phyloP scores from a whole-genome alignment of 2,113 vertebrate species.

The Cyphomyrus discorhynchus region DNA sequence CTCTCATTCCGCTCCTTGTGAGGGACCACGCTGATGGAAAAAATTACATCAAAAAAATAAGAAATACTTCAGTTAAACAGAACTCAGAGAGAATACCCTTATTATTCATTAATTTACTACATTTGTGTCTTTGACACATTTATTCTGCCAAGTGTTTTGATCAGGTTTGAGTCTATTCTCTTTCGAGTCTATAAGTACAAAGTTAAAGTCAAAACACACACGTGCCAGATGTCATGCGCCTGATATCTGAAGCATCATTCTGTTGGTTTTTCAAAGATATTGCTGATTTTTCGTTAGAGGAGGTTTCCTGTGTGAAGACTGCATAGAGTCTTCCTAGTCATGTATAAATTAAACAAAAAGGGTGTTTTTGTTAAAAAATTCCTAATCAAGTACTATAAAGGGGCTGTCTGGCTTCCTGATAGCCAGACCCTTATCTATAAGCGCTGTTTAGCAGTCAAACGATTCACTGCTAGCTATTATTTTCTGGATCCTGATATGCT shows the following conservation, averaged over 20 bases:
- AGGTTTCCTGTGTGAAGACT: neutral
- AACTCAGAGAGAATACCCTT: neutral
- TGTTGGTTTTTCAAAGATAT: neutral
- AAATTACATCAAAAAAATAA: conserved; percentile 39
- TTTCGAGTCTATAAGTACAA: neutral
- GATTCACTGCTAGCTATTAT: neutral
- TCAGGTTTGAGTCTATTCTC: neutral
- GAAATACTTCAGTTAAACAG: neutral
- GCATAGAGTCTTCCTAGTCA: neutral
- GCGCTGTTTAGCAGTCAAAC: neutral
- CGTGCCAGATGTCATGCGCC: neutral
- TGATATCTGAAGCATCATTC: neutral
- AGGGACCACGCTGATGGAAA: conserved; percentile 47
- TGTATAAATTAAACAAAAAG: neutral
- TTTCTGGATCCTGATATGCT: neutral
- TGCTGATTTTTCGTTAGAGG: neutral
- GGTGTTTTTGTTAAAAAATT: neutral
- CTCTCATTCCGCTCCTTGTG: conserved; percentile 33
- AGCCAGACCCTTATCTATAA: neutral
- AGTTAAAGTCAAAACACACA: neutral
- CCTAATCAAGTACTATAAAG: neutral
- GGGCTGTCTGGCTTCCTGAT: neutral
- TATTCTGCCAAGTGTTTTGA: neutral
- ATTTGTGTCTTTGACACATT: neutral
- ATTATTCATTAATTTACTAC: neutral